Conservation (phyloP, 2,888 invertebrate genomes). For the Anorthoa munda region DNA sequence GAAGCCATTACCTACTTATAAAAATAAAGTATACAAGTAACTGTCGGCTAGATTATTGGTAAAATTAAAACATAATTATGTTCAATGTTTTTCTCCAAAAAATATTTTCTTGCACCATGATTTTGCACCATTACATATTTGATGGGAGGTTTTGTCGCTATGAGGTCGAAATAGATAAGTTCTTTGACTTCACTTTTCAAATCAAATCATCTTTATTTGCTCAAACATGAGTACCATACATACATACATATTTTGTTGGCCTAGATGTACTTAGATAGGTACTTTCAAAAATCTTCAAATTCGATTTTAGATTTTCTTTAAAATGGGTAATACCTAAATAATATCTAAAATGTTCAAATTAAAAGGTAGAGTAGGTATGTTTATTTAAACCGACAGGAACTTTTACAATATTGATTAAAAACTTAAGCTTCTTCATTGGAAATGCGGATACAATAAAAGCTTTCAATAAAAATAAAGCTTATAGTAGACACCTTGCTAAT, state of each 20-base stretch:
- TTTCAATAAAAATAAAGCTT: conserved; percentile 48
- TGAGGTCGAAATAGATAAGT: not conserved
- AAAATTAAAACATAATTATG: not conserved
- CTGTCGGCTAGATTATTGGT: conserved; percentile 14
- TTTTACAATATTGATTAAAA: conserved; percentile 34
- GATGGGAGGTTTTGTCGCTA: no score
- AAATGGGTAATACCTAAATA: no score
- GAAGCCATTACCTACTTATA: conserved; percentile 39
- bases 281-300: not conserved
- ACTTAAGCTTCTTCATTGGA: conserved; percentile 25
- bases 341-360: not conserved
- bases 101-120: not conserved
- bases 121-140: not conserved
- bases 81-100: not conserved
- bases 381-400: conserved; percentile 39
- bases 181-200: conserved; percentile 2
- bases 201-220: no score
- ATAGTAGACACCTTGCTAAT: conserved; percentile 52
- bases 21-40: conserved; percentile 17
- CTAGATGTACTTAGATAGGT: not conserved
- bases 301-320: not conserved
- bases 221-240: no score
- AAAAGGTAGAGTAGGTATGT: conserved; percentile 7
- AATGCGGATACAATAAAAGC: conserved; percentile 58
- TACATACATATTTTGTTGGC: no score